phyloP scores from a whole-genome alignment of 2,797 vertebrate genomes.

The Botia almorhae region DNA sequence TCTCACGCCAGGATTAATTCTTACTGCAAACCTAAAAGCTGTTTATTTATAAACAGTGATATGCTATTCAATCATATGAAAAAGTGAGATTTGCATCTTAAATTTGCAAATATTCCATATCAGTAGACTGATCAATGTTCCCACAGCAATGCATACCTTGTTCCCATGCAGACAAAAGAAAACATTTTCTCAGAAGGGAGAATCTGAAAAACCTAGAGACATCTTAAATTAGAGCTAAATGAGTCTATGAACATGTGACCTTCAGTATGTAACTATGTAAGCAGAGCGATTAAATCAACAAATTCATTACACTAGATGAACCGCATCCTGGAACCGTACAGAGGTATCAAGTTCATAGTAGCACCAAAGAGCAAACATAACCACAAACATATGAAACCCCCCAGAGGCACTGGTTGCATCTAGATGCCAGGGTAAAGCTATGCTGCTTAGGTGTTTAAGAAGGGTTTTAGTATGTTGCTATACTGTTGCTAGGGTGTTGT shows the following conservation, averaged over 20 bases:
- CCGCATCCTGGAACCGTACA: background rate
- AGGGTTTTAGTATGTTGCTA: too few species aligned
- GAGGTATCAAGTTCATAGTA: too few species aligned
- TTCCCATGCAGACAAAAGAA: background rate
- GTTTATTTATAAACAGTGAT: background rate
- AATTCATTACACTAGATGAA: background rate
- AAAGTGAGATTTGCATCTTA: background rate
- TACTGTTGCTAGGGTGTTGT: too few species aligned
- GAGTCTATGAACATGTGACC: background rate
- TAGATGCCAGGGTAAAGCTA: too few species aligned
- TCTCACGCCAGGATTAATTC: background rate
- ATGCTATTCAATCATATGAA: constrained; percentile 4
- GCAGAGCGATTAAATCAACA: background rate
- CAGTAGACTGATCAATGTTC: background rate
- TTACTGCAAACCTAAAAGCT: background rate
- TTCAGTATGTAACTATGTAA: background rate
- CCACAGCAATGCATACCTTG: background rate
- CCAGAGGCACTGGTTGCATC: too few species aligned
- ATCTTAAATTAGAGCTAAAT: background rate
- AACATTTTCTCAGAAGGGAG: background rate
- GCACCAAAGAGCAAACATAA: too few species aligned
- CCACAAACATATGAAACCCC: too few species aligned
- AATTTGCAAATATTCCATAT: background rate
- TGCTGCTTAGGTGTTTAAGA: too few species aligned
- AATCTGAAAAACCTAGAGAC: background rate